phyloP scores from a whole-genome alignment of 2,113 vertebrate species.

The Anarrhichthys ocellatus region DNA sequence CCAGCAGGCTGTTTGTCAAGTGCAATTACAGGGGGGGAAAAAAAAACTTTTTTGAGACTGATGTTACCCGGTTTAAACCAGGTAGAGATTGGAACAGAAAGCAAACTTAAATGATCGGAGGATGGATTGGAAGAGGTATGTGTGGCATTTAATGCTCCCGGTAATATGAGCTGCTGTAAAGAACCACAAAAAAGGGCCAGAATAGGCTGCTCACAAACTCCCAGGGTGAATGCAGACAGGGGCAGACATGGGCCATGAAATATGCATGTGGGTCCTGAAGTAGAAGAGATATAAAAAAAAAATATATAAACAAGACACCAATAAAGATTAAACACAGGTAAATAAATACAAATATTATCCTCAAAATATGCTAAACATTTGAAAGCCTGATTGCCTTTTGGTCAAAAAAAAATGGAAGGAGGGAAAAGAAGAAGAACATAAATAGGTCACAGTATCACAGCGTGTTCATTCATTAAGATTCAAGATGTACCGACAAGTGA shows the following conservation, averaged over 20 bases:
- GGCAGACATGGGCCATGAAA: slow-evolving; percentile 40
- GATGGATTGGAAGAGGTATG: slow-evolving; percentile 32
- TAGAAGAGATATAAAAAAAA: slow-evolving; percentile 3
- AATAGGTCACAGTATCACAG: slow-evolving; percentile 23
- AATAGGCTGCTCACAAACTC: slow-evolving; percentile 1
- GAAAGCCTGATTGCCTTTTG: background rate
- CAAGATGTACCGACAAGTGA: background rate
- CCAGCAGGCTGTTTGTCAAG: slow-evolving; percentile 69
- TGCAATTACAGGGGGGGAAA: slow-evolving; percentile 56
- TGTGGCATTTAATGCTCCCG: slow-evolving; percentile 23
- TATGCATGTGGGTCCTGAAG: slow-evolving; percentile 40
- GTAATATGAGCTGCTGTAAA: slow-evolving; percentile 30
- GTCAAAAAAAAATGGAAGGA: background rate
- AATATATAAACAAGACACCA: slow-evolving; percentile 6
- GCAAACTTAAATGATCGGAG: slow-evolving; percentile 32
- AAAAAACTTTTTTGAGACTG: slow-evolving; percentile 55
- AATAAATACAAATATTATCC: background rate
- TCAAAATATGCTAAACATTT: background rate
- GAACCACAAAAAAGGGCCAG: slow-evolving; percentile 18
- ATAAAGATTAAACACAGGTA: slow-evolving; percentile 13
- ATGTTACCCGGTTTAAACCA: slow-evolving; percentile 55
- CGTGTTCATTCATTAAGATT: slow-evolving; percentile 48
- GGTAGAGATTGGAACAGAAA: slow-evolving; percentile 40
- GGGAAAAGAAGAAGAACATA: background rate
- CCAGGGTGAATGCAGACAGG: slow-evolving; percentile 1